Evolutionary conservation across 2,888 invertebrate genomes (phyloP).

Genomic region (Dolomedes plantarius): DNA sequence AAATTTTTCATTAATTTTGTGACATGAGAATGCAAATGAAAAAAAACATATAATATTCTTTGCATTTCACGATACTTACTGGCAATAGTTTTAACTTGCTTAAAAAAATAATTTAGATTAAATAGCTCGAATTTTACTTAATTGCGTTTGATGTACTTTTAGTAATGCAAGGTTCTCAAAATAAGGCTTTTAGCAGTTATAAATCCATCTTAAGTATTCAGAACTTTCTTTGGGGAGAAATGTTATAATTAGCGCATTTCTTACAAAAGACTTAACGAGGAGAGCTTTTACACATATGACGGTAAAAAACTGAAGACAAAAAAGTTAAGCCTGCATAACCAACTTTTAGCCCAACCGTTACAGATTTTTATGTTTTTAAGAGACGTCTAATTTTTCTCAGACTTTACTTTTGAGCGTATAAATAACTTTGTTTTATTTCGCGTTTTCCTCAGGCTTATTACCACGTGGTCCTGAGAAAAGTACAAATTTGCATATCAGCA

Average conservation of each 20-base stretch:
- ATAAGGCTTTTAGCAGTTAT: conserved; percentile 32
- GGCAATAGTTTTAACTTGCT: conserved; percentile 13
- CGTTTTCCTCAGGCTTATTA: conserved; percentile 56
- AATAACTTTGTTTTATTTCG: conserved; percentile 5
- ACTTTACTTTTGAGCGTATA: not conserved
- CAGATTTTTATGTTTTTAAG: conserved; percentile 43
- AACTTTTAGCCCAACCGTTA: conserved; percentile 39
- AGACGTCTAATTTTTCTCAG: conserved; percentile 9
- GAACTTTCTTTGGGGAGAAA: conserved; percentile 25
- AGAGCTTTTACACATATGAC: conserved; percentile 42
- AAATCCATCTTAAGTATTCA: conserved; percentile 44
- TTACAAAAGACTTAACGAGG: conserved; percentile 34
- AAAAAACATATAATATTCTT: too few relatives aligned
- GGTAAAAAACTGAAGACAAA: conserved; percentile 34
- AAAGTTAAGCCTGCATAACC: conserved; percentile 52
- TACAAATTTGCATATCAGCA: conserved; percentile 65
- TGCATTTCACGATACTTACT: not conserved
- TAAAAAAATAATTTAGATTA: conserved; percentile 16
- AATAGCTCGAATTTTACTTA: conserved; percentile 17
- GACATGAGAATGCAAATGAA: too few relatives aligned
- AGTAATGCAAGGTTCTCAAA: not conserved
- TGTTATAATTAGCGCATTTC: conserved; percentile 53
- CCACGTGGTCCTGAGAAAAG: conserved; percentile 57
- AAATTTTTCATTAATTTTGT: too few relatives aligned
- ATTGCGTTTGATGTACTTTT: conserved; percentile 20